A percentile compares a stretch with the other conserved stretches of the same genome.
These are phyloP conservation scores for Drosophila seguyi DNA, from an alignment of 1,140 invertebrate species.

Conservation along the genomic window DNA sequence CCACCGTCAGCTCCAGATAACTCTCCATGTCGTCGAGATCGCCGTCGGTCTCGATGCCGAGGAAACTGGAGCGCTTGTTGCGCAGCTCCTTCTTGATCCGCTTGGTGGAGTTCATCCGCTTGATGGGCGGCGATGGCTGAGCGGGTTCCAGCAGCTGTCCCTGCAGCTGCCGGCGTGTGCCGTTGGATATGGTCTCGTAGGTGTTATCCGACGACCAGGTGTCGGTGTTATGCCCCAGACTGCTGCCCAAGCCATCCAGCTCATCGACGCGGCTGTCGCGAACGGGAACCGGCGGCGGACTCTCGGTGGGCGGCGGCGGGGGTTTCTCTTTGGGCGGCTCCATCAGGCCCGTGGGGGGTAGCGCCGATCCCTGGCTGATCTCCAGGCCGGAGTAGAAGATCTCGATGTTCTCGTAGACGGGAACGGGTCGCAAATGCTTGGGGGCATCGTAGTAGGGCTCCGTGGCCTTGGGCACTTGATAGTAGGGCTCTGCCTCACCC, in stretches of 20 bases:
- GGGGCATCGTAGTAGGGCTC: conserved; percentile 84
- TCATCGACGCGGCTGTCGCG: conserved; percentile 47
- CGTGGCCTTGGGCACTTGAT: conserved; percentile 80
- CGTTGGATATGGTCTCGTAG: conserved; percentile 77
- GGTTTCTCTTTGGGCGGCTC: conserved; percentile 94
- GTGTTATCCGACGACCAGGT: conserved; percentile 81
- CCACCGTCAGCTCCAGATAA: conserved; percentile 88
- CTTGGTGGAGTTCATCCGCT: conserved; percentile 92
- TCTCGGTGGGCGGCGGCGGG: conserved; percentile 91
- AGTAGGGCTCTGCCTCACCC: conserved; percentile 75
- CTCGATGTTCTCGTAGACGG: conserved; percentile 87
- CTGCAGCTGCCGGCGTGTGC: conserved; percentile 60
- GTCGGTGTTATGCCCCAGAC: conserved; percentile 56
- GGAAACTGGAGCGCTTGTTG: conserved; percentile 93
- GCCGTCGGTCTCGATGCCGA: conserved; percentile 91
- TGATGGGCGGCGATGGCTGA: conserved; percentile 86
- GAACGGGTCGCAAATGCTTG: conserved; percentile 84
- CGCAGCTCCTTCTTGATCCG: conserved; percentile 94
- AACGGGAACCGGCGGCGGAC: conserved; percentile 66
- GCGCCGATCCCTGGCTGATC: conserved; percentile 28
- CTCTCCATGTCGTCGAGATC: conserved; percentile 88
- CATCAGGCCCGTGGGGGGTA: conserved; percentile 62
- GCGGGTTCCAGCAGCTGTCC: conserved; percentile 29
- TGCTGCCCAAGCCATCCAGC: conserved; percentile 51
- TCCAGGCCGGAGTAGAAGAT: conserved; percentile 86